These are phyloP conservation scores for Allobates femoralis DNA, from an alignment of 2,797 vertebrate genomes.

Conservation along the genomic window DNA sequence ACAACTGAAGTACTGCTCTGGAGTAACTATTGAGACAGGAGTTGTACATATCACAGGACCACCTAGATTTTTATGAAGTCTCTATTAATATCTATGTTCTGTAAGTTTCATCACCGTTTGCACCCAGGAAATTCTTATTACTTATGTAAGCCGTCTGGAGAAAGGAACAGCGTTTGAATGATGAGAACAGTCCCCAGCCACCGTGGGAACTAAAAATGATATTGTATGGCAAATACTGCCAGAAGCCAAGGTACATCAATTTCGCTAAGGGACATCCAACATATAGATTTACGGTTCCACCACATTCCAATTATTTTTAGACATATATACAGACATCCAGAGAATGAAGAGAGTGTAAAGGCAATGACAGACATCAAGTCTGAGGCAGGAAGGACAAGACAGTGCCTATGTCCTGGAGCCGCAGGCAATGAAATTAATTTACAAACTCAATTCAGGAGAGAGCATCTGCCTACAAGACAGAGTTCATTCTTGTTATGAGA, in stretches of 20 bases:
- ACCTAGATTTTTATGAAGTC: background rate
- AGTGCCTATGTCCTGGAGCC: constrained; percentile 5
- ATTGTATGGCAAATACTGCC: constrained; percentile 17
- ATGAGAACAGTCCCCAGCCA: background rate
- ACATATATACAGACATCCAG: constrained; percentile 33
- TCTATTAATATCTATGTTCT: background rate
- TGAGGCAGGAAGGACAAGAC: constrained; percentile 20
- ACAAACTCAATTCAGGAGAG: constrained; percentile 23
- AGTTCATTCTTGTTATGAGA: background rate
- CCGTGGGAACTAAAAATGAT: background rate
- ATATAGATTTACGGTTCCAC: constrained; percentile 25
- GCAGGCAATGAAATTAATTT: constrained; percentile 30
- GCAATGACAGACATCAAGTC: constrained; percentile 40
- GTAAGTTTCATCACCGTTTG: background rate
- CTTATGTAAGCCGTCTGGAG: background rate
- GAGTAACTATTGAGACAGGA: background rate
- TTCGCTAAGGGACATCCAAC: background rate
- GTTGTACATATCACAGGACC: background rate
- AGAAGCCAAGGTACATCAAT: constrained; percentile 22
- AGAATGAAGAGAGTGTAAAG: constrained; percentile 25
- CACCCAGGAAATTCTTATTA: background rate
- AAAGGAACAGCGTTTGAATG: background rate
- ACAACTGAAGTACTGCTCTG: no score
- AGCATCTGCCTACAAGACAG: constrained; percentile 7
- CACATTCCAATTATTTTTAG: constrained; percentile 38